Base-by-base conservation (phyloP, 2,113 vertebrate species). In the Spheniscus mendiculus region DNA sequence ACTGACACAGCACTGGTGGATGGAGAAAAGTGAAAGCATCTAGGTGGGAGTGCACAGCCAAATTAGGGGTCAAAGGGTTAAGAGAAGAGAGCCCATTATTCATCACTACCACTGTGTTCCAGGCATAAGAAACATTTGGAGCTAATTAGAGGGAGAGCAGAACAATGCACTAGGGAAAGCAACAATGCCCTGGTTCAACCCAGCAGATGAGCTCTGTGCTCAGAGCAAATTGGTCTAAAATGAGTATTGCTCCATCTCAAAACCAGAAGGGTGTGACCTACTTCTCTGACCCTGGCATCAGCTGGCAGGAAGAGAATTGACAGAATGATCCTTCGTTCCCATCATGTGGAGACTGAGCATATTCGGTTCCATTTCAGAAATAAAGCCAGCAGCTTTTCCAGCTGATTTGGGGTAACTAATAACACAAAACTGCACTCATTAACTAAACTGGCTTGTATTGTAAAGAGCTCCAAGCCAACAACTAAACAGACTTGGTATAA, bases 111-210 rank as follows among this genome's bases (percentile, higher is more conserved):
- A 66, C 96, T 89, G 53, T 96, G 96, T 96, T 96, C 70, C 91
- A 87, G 78, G 81, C 96, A 85, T 87, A 94, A 96, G 95, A 96
- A 97, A 96, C 95, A 97, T 96, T 96, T 96, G 95, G 95, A 97
- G 94, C 83, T 97, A 97, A 97, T 97, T 97, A 97, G 93, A 34
- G 36, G 77, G 81, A 96, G 94, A 95, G 65, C 91, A 93, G 95
- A 96, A 97, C 97, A 97, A 97, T 96, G 95, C 97, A 95, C 94
- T 85, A 93, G 97, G 97, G 95, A 97, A 96, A 95, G 94, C 95
- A 94, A 97, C 96, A 95, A 95, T 97, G 94, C 91, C 91, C 93
- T 94, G 77, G 87, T 93, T 97, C 95, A 93, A 96, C 94, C 91
- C 93, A 96, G 93, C 91, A 97, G 96, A 97, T 95, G 94, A 96